Evolutionary conservation across 2,113 vertebrate genomes (phyloP).

Genomic region (Arvicanthis niloticus): DNA sequence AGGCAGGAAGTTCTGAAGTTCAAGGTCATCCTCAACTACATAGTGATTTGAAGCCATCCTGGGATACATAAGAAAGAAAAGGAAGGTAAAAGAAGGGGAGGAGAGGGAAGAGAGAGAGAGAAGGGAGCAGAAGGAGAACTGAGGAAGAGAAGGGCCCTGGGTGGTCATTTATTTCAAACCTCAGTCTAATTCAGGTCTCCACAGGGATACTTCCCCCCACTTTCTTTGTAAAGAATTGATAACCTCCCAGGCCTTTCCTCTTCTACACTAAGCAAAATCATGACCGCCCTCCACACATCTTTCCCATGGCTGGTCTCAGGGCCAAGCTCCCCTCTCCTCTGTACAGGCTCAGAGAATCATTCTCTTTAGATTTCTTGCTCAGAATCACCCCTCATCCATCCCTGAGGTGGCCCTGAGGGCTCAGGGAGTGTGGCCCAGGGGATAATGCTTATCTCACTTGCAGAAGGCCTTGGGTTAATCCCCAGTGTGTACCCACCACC

Average conservation of each 20-base stretch:
- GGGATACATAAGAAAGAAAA: not conserved
- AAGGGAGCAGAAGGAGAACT: not conserved
- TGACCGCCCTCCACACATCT: not conserved
- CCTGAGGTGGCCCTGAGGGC: not conserved
- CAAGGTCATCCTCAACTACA: not conserved
- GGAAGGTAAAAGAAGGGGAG: not conserved
- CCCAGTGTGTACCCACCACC: not conserved
- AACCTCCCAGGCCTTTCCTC: not conserved
- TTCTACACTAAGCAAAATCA: not conserved
- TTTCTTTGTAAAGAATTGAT: not conserved
- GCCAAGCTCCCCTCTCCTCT: not conserved
- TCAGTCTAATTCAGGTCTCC: not conserved
- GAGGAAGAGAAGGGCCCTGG: not conserved
- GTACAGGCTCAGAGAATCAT: not conserved
- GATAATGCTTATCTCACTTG: no score
- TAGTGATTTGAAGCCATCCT: not conserved
- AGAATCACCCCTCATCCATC: not conserved
- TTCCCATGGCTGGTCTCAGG: not conserved
- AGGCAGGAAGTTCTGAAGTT: not conserved
- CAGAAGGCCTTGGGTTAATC: not conserved
- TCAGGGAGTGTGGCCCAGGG: not conserved
- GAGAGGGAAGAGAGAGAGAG: not conserved
- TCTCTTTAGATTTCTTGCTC: not conserved
- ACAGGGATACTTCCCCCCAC: no score
- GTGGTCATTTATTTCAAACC: not conserved